Percentiles rank a stretch among this genome's conserved stretches.
phyloP scores from a whole-genome alignment of 2,113 vertebrate species.

The Emberiza fucata region DNA sequence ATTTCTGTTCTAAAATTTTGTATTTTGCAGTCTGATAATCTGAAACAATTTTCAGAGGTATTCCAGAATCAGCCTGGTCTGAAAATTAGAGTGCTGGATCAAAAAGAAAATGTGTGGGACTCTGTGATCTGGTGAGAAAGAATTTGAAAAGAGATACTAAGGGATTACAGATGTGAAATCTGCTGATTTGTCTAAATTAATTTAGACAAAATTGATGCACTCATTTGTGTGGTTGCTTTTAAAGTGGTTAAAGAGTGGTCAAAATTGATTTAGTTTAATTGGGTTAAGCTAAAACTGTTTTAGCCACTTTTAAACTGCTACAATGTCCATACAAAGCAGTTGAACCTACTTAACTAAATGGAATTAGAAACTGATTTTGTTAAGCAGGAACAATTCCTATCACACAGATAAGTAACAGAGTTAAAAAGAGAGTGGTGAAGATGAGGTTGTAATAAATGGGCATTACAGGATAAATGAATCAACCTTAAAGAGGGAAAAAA shows the following conservation, averaged over 20 bases:
- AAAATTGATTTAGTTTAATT: conserved; percentile 62
- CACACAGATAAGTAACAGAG: conserved; percentile 35
- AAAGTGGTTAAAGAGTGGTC: conserved; percentile 44
- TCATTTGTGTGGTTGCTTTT: conserved; percentile 32
- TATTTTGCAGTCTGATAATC: neutral
- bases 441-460: conserved; percentile 41
- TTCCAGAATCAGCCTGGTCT: neutral
- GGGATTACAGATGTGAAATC: conserved; percentile 8
- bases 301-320: conserved; percentile 53
- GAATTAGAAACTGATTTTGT: conserved; percentile 52
- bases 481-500: neutral
- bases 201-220: conserved; percentile 49
- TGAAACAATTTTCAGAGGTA: neutral
- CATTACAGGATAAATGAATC: conserved; percentile 9
- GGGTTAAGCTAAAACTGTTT: conserved; percentile 48
- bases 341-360: conserved; percentile 49
- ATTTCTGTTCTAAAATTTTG: neutral
- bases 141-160: neutral
- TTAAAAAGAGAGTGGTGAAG: conserved; percentile 26
- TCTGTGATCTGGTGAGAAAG: neutral
- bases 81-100: neutral
- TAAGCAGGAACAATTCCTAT: conserved; percentile 31
- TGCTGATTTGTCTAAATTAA: conserved; percentile 48
- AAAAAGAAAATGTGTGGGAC: neutral
- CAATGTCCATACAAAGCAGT: conserved; percentile 42